Conservation (phyloP, 2,113 vertebrate genomes). For the Lycaon pictus region DNA sequence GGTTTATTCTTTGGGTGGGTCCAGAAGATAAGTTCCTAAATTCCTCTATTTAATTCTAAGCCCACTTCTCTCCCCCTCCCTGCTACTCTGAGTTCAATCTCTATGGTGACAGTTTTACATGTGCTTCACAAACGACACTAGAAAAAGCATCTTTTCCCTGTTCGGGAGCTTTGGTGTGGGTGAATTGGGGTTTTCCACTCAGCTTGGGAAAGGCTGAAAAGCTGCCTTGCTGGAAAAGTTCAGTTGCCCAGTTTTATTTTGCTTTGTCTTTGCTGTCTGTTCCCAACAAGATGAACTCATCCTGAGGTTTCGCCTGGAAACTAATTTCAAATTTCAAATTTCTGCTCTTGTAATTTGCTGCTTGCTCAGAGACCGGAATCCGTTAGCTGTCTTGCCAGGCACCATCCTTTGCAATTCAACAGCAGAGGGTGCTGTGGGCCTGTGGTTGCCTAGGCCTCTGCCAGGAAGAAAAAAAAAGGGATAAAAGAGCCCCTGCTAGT, state of each 20-base stretch:
- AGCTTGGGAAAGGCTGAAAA: conserved; percentile 37
- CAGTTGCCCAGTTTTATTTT: background rate
- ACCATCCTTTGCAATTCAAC: background rate
- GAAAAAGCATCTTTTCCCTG: conserved; percentile 17
- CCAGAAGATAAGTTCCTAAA: background rate
- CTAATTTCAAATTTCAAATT: background rate
- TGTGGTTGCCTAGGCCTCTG: background rate
- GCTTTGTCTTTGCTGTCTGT: background rate
- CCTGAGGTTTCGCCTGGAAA: background rate
- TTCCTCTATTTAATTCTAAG: background rate
- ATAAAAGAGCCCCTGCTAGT: background rate
- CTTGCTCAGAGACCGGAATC: background rate
- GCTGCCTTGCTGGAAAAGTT: background rate
- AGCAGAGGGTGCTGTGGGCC: conserved; percentile 76
- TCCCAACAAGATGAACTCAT: background rate
- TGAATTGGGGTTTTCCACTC: conserved; percentile 13
- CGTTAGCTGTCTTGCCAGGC: background rate
- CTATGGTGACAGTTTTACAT: background rate
- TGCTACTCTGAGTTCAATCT: background rate
- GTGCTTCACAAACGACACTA: background rate
- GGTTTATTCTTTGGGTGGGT: background rate
- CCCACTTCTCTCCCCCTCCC: background rate
- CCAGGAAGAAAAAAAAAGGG: background rate
- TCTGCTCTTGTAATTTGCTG: background rate
- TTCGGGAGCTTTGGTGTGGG: background rate